These are phyloP conservation scores for Psophia crepitans DNA, from an alignment of 2,113 vertebrate species.

Conservation along the genomic window DNA sequence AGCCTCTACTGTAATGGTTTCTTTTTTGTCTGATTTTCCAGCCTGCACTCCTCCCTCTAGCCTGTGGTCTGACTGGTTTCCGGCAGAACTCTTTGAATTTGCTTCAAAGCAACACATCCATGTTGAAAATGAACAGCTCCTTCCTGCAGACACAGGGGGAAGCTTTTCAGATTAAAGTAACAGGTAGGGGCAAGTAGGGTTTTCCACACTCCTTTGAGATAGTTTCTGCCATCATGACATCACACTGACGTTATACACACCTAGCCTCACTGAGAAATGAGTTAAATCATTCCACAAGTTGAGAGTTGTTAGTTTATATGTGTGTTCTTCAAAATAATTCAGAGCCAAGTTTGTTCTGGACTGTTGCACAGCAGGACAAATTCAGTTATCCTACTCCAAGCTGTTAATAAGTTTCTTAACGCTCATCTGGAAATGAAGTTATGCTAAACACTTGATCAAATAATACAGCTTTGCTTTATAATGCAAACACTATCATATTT, in stretches of 20 bases:
- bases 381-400: neutral
- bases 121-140: slow-evolving; percentile 53
- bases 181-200: slow-evolving; percentile 49
- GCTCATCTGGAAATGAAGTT: neutral
- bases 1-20: neutral
- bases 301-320: neutral
- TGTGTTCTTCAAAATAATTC: neutral
- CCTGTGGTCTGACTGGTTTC: slow-evolving; percentile 67
- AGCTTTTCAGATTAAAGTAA: slow-evolving; percentile 63
- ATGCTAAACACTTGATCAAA: neutral
- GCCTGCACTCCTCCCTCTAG: slow-evolving; percentile 28
- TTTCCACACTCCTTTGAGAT: neutral
- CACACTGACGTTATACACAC: neutral
- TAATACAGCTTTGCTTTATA: neutral
- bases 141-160: slow-evolving; percentile 50
- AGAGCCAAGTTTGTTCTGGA: neutral
- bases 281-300: neutral
- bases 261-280: neutral
- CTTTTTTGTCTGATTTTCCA: slow-evolving; percentile 40
- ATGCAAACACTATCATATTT: neutral
- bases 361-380: neutral
- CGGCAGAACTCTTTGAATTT: slow-evolving; percentile 42
- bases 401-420: neutral
- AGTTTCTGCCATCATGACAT: neutral
- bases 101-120: slow-evolving; percentile 54